Evolutionary conservation across 2,797 vertebrate species (phyloP), one percentile per base, ranked within the genome.

Genomic region (Catamblyrhynchus diadema): DNA sequence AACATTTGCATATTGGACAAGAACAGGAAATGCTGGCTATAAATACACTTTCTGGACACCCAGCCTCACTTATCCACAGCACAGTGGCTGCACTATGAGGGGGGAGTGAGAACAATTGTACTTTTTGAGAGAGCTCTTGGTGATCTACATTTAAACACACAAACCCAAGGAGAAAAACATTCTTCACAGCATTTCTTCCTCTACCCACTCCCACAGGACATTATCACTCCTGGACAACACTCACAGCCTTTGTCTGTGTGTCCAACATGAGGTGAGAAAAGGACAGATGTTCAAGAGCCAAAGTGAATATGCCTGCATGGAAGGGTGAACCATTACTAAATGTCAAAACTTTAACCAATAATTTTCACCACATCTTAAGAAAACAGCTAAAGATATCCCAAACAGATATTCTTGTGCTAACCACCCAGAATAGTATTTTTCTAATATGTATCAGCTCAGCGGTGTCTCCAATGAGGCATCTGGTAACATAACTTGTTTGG

Each of bases 201-300:
- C 62, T 30, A 37, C 23, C 10, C 1, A 0, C 18, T 44, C 80
- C 64, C 30, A 50, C 0, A 0, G 53, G 35, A 50, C 1, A 1
- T 44, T 18, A 32, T 32, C 27, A 6, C 18, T 82, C 41, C 56
- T 13, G 41, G 73, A 33, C 39, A 56, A 32, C 1, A 1, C 9
- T 54, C 62, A 9, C 19, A 41, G 45, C 3, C 2, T 54, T 79
- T 67, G 71, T 37, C 75, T 30, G 3, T 10, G 24, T 18, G 54
- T 28, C 78, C 41, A 39, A 1, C 2, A 2, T 7, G 17, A 81
- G 30, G 39, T 41, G 23, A 90, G 45, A 65, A 61, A 82, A 80
- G 53, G 32, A 60, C 60, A 73, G 59, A 50, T 33, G 35, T 56
- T 86, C 59, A 33, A 51, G 27, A 66, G 39, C 39, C 32, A 45